Evolutionary conservation across 2,888 invertebrate species (phyloP).

Genomic region (Caradrina kadenii): DNA sequence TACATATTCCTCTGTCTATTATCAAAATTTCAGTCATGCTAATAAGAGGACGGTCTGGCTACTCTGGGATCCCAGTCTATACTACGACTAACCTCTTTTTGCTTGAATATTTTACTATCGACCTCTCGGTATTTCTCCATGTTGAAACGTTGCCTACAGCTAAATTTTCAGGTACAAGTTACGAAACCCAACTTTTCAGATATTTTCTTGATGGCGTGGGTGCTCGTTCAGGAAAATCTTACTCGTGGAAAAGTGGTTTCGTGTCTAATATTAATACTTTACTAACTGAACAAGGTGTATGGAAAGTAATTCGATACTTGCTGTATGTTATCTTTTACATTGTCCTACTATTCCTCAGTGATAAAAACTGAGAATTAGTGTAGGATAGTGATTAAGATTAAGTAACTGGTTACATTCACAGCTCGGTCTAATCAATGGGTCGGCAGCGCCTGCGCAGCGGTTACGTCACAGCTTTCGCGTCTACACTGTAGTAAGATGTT

Average conservation of each 20-base stretch:
- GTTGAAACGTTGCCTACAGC: slow-evolving; percentile 44
- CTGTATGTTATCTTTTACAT: slow-evolving; percentile 7
- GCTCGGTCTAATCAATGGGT: slow-evolving; percentile 85
- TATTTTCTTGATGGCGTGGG: slow-evolving; percentile 29
- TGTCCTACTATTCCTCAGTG: slow-evolving; percentile 23
- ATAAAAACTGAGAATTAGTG: slow-evolving; percentile 63
- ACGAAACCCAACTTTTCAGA: slow-evolving; percentile 29
- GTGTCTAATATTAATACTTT: slow-evolving; percentile 4
- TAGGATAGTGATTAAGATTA: slow-evolving; percentile 78
- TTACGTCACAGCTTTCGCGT: slow-evolving; percentile 88
- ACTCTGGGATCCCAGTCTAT: background rate
- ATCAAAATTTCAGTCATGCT: background rate
- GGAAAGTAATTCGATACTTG: slow-evolving; percentile 18
- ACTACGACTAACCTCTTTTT: slow-evolving; percentile 58
- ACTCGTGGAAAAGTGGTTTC: slow-evolving; percentile 9
- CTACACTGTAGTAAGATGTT: slow-evolving; percentile 79
- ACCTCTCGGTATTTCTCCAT: slow-evolving; percentile 45
- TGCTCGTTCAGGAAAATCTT: slow-evolving; percentile 2
- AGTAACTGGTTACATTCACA: slow-evolving; percentile 85
- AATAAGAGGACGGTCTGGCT: background rate
- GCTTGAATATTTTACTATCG: slow-evolving; percentile 59
- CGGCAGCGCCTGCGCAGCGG: slow-evolving; percentile 70
- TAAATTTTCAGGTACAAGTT: slow-evolving; percentile 37
- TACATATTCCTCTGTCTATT: background rate
- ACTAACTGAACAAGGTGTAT: background rate